Base-by-base conservation (phyloP, 2,888 invertebrate genomes). In the Andrena flavipes region DNA sequence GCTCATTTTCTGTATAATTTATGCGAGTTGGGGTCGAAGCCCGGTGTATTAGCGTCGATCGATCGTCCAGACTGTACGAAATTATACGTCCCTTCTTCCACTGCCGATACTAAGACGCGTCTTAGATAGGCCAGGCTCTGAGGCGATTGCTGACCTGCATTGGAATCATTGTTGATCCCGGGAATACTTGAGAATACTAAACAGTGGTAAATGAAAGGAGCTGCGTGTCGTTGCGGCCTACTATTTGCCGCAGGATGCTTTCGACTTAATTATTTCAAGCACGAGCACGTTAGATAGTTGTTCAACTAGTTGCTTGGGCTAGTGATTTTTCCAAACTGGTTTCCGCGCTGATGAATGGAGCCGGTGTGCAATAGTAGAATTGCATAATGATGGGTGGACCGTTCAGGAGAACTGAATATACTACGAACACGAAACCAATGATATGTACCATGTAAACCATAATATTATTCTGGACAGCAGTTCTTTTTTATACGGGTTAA, bases 1-100 rank as follows among this genome's bases (percentile, higher is more conserved):
- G 16, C 20, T 54, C 62, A 78, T 62, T 76, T 76, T 76, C 67
- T 35, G 76, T 16, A 29, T 68, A 79, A 79, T 77, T 72, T 72
- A 80, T 63, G 63, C 48, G 56, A 72, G 63, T 72, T 56, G n/a
- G 48, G 63, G 67, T 72, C 62, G 35, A 72, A 72, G 67, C 26
- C 63, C 78, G 51, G 35, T 23, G 35, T 20, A 56, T 63, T 51
- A 67, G n/a, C 26, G 30, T 20, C 69, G 30, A 69, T 70, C 23
- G 49, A 26, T 59, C 26, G 63, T 49, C 20, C n/a, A 20, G 20
- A 69, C 26, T 49, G 30, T 63, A 35, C 35, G 51, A 76, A 69
- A 75, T 63, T 60, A 42, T 16, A 23, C 60, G 30, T 56, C 13
- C 48, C 33, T 5, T 63, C 30, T 13, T 20, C 13, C 33, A 7